Percentiles rank a stretch among this genome's conserved stretches.
Evolutionary conservation across 92 coral and sea anemone genomes (phyloP).

Genomic region (Epizoanthus scotinus): DNA sequence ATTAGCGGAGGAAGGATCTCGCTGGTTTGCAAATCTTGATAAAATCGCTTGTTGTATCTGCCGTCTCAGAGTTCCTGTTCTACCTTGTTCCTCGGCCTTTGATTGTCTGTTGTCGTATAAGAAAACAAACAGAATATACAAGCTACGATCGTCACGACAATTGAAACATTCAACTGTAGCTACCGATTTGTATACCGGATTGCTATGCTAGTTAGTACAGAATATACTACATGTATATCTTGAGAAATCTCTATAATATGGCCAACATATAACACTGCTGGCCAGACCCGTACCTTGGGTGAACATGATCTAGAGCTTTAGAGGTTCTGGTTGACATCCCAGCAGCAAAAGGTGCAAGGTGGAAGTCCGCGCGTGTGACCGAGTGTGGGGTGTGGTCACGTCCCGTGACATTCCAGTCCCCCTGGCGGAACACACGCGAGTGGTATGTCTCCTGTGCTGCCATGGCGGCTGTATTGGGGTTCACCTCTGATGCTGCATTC

Average conservation of each 20-base stretch:
- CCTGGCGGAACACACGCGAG: slow-evolving; percentile 81
- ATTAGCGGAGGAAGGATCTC: slow-evolving; percentile 34
- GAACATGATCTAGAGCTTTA: slow-evolving; percentile 6
- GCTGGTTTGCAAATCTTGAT: slow-evolving; percentile 30
- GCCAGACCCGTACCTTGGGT: not conserved
- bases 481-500: not conserved
- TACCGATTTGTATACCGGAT: no score
- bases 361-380: slow-evolving; percentile 79
- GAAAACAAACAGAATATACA: not conserved
- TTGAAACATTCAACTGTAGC: no score
- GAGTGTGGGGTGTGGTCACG: slow-evolving; percentile 51
- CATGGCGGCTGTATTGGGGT: slow-evolving; percentile 25
- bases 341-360: slow-evolving; percentile 55
- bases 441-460: slow-evolving; percentile 61
- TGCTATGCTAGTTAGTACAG: no score
- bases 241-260: no score
- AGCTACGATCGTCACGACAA: no score
- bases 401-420: slow-evolving; percentile 86
- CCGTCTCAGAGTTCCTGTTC: slow-evolving; percentile 9
- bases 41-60: slow-evolving; percentile 34
- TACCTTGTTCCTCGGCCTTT: not conserved
- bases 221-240: no score
- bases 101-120: slow-evolving; percentile 11
- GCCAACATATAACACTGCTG: not conserved
- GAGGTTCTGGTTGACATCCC: slow-evolving; percentile 22